Conservation (phyloP, 2,113 vertebrate genomes). For the Eulacestoma nigropectus region DNA sequence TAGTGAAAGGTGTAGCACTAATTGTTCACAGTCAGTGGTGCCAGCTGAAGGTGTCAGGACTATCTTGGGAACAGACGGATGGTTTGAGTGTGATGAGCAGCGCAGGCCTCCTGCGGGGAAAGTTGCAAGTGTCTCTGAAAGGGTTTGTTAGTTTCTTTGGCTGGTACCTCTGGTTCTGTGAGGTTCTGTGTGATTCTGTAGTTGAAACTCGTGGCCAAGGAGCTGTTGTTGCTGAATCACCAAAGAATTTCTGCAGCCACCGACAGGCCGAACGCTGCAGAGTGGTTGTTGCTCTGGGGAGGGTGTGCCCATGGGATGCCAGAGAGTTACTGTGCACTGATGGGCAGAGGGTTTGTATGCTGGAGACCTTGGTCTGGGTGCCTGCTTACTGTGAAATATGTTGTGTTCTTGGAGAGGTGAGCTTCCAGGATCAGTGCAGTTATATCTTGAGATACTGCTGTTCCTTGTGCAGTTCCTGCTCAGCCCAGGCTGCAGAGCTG, state of each 20-base stretch:
- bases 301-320: background rate
- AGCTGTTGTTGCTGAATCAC: background rate
- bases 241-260: background rate
- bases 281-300: background rate
- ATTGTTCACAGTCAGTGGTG: background rate
- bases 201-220: background rate
- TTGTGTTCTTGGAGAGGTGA: background rate
- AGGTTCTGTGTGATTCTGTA: background rate
- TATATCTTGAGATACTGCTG: background rate
- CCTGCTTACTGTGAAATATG: background rate
- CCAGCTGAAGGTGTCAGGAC: background rate
- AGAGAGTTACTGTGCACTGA: background rate
- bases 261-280: rapidly evolving
- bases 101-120: background rate
- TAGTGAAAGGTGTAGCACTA: background rate
- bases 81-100: background rate
- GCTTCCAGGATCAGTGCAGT: background rate
- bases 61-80: background rate
- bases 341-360: background rate
- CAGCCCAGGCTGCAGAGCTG: background rate
- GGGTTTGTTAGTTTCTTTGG: background rate
- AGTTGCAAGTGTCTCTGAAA: background rate
- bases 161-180: background rate
- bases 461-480: background rate
- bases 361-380: background rate